Evolutionary conservation across 2,113 vertebrate genomes (phyloP).

Genomic region (Panthera uncia): DNA sequence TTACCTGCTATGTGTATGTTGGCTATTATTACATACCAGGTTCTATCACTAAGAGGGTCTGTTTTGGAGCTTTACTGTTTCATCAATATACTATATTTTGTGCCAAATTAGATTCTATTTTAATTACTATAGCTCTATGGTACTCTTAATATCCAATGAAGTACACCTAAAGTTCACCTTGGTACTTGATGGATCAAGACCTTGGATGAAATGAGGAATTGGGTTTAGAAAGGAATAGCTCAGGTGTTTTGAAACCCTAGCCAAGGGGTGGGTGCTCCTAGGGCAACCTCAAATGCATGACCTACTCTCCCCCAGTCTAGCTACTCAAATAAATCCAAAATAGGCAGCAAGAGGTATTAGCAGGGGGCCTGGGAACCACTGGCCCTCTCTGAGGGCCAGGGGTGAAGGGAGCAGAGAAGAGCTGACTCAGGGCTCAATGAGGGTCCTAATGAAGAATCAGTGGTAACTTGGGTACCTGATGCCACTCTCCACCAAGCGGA

Average conservation of each 20-base stretch:
- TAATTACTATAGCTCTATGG: not conserved
- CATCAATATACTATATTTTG: not conserved
- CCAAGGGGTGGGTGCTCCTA: not conserved
- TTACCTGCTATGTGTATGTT: not conserved
- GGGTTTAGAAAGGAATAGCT: not conserved
- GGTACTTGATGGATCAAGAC: not conserved
- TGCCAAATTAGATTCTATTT: not conserved
- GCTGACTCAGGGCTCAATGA: not conserved
- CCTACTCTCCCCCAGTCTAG: fast-evolving
- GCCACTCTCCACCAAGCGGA: not conserved
- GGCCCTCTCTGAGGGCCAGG: not conserved
- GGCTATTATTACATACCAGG: not conserved
- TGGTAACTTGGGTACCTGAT: not conserved
- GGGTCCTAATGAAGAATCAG: not conserved
- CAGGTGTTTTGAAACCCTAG: not conserved
- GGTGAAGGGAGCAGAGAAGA: not conserved
- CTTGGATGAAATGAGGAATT: not conserved
- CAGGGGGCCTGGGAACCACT: not conserved
- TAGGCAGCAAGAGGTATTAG: not conserved
- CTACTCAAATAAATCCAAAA: not conserved
- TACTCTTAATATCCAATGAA: not conserved
- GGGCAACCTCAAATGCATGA: fast-evolving
- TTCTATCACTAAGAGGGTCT: not conserved
- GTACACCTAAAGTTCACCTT: not conserved
- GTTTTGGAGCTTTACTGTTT: not conserved